These are phyloP conservation scores for Amphipyra berbera DNA, from an alignment of 2,888 invertebrate species.

Conservation along the genomic window DNA sequence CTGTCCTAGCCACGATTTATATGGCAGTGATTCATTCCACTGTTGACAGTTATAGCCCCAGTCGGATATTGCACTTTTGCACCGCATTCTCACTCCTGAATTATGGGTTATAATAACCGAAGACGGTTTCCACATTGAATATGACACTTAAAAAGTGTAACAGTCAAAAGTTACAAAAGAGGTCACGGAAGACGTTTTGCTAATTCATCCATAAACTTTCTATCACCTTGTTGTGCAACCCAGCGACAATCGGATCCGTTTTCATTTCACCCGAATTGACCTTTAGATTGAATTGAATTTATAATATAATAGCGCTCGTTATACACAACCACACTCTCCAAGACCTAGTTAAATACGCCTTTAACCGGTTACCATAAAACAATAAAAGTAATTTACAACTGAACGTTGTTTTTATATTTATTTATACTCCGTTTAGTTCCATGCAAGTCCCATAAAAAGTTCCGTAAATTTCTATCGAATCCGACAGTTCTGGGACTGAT, in stretches of 20 bases:
- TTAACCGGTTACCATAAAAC: conserved; percentile 73
- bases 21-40: conserved; percentile 84
- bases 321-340: conserved; percentile 60
- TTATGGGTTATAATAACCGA: conserved; percentile 81
- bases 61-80: conserved; percentile 87
- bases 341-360: conserved; percentile 36
- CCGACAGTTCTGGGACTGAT: conserved; percentile 85
- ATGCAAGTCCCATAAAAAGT: conserved; percentile 81
- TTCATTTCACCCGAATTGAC: conserved; percentile 58
- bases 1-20: conserved; percentile 83
- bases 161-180: conserved; percentile 29
- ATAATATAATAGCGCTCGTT: conserved; percentile 68
- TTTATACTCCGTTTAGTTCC: conserved; percentile 80
- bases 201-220: conserved; percentile 71
- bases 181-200: conserved; percentile 54
- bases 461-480: conserved; percentile 83
- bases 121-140: conserved; percentile 66
- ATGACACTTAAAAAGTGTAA: conserved; percentile 45
- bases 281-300: conserved; percentile 65
- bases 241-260: conserved; percentile 36
- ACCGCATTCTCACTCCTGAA: conserved; percentile 80
- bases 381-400: conserved; percentile 85
- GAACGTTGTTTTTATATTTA: conserved; percentile 80
- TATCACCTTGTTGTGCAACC: conserved; percentile 60
- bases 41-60: conserved; percentile 85